Conservation (phyloP, 2,797 vertebrate species). For the Neostethus bicornis region DNA sequence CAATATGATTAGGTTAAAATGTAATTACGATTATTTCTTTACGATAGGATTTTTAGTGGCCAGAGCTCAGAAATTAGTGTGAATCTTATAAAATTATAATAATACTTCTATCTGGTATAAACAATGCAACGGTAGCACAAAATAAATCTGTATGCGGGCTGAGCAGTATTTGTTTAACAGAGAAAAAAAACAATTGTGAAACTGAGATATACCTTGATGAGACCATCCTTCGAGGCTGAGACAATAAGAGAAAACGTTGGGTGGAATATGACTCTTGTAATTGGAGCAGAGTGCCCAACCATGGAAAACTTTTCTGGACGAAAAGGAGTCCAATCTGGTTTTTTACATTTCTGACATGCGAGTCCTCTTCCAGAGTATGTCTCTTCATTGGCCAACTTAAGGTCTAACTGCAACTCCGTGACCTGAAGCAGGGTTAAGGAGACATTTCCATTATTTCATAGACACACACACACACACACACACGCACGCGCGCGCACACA, state of each 20-base stretch:
- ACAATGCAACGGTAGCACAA: too few species aligned
- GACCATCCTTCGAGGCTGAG: slow-evolving; percentile 98
- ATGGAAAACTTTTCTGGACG: slow-evolving; percentile 96
- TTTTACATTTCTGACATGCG: slow-evolving; percentile 95
- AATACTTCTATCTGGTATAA: too few species aligned
- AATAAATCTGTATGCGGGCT: too few species aligned
- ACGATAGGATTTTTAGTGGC: too few species aligned
- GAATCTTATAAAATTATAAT: too few species aligned
- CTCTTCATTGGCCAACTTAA: slow-evolving; percentile 99
- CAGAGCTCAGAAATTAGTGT: too few species aligned
- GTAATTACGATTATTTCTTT: too few species aligned
- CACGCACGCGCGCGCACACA: too few species aligned
- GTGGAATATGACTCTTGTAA: slow-evolving; percentile 98
- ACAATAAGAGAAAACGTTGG: slow-evolving; percentile 99
- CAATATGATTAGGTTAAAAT: too few species aligned
- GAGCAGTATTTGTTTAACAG: not conserved
- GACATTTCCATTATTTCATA: not conserved
- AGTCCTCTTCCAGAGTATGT: slow-evolving; percentile 96
- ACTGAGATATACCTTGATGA: slow-evolving; percentile 88
- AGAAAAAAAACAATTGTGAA: not conserved
- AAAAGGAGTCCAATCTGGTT: slow-evolving; percentile 99
- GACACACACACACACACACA: too few species aligned
- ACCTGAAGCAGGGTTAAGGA: slow-evolving; percentile 77
- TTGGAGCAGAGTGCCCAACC: slow-evolving; percentile 96
- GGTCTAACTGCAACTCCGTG: slow-evolving; percentile 98